A percentile compares a stretch with the other conserved stretches of the same genome.
These are phyloP conservation scores for Sussaba pulchella DNA, from an alignment of 2,888 invertebrate species.

Conservation along the genomic window DNA sequence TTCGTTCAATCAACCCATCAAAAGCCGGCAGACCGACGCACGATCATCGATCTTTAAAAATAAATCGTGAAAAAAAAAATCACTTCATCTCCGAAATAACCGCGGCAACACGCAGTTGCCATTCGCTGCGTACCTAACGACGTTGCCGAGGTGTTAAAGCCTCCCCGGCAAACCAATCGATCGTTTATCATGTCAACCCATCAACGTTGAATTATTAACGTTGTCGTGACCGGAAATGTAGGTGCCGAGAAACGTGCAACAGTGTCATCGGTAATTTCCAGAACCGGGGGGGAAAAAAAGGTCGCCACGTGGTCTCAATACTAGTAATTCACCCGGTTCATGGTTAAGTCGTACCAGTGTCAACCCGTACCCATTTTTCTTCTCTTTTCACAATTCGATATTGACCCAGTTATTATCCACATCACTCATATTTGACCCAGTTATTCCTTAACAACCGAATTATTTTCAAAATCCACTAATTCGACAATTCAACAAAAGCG, in stretches of 20 bases:
- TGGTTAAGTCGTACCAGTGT: not conserved
- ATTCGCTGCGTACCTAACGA: no score
- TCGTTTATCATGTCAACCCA: slow-evolving; percentile 52
- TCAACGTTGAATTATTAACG: slow-evolving; percentile 65
- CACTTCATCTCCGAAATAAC: no score
- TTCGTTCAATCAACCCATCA: no score
- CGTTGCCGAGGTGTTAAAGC: slow-evolving; percentile 24
- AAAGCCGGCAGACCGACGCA: no score
- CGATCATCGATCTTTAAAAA: no score
- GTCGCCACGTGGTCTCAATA: not conserved
- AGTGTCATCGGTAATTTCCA: not conserved
- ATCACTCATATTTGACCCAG: not conserved
- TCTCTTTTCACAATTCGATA: not conserved
- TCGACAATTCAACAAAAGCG: no score
- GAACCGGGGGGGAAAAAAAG: not conserved
- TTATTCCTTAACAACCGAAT: not conserved
- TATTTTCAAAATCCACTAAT: no score
- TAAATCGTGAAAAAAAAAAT: no score
- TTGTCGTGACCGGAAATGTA: slow-evolving; percentile 43
- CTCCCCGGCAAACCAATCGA: not conserved
- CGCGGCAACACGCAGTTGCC: no score
- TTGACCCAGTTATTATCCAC: no score
- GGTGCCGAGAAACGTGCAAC: not conserved
- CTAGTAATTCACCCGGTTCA: not conserved
- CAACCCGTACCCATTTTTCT: no score